Evolutionary conservation across 2,888 invertebrate genomes (phyloP).

Genomic region (Drosophila demipolita): DNA sequence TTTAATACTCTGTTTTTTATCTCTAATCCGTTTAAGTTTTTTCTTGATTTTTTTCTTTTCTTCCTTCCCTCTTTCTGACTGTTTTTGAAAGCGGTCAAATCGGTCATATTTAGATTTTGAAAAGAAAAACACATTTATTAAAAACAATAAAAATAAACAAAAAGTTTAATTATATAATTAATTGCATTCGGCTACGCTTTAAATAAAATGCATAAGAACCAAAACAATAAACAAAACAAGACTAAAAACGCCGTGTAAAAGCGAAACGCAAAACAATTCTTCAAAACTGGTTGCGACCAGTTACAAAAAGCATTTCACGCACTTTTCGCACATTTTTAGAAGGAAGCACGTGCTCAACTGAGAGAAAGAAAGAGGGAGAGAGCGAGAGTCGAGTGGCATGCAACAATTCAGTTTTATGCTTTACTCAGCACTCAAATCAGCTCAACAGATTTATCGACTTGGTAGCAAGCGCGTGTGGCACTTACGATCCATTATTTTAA

Average conservation of each 20-base stretch:
- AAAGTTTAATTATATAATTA: constrained; percentile 23
- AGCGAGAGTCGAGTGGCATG: background rate
- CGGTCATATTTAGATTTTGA: constrained; percentile 55
- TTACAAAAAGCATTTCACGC: constrained; percentile 59
- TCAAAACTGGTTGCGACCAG: constrained; percentile 72
- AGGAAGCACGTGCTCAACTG: constrained; percentile 61
- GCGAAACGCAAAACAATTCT: constrained; percentile 12
- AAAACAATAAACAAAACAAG: constrained; percentile 60
- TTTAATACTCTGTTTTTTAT: constrained; percentile 34
- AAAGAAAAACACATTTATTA: constrained; percentile 25
- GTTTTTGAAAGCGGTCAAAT: constrained; percentile 67
- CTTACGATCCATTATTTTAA: constrained; percentile 16
- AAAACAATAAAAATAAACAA: constrained; percentile 15
- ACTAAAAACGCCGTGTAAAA: constrained; percentile 7
- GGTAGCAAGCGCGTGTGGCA: constrained; percentile 60
- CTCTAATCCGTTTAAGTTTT: constrained; percentile 32
- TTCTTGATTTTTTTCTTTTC: constrained; percentile 19
- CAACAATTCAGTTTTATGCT: constrained; percentile 11
- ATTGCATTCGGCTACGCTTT: constrained; percentile 29
- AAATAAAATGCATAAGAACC: constrained; percentile 37
- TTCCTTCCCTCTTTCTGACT: background rate
- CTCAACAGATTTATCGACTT: constrained; percentile 52
- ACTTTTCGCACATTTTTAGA: constrained; percentile 68
- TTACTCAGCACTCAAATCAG: background rate
- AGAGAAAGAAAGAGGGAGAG: background rate